Evolutionary conservation across 2,113 vertebrate species (phyloP).

Genomic region (Bolborhynchus lineola): DNA sequence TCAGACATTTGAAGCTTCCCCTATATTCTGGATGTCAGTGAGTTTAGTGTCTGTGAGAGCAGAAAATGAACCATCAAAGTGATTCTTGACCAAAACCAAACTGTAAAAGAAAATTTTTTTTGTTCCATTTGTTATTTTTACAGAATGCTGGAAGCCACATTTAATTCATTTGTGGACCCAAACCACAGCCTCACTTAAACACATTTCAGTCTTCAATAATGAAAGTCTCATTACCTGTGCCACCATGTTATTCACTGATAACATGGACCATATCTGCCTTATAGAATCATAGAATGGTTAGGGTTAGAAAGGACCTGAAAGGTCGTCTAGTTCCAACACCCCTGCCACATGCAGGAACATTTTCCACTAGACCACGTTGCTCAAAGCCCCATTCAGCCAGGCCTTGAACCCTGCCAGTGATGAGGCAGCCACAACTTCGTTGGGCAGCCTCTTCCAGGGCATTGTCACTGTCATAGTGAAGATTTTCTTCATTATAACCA

Average conservation of each 20-base stretch:
- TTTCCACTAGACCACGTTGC: not conserved
- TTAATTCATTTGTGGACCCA: not conserved
- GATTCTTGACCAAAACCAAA: not conserved
- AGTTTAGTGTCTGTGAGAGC: not conserved
- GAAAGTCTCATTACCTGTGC: not conserved
- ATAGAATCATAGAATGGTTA: not conserved
- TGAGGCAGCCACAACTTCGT: not conserved
- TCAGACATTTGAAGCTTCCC: not conserved
- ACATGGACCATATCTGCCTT: accelerated
- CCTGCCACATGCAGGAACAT: not conserved
- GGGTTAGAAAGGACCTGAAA: not conserved
- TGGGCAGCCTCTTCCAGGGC: not conserved
- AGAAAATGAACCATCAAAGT: not conserved
- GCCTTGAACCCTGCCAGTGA: not conserved
- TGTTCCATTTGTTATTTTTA: not conserved
- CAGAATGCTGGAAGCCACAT: not conserved
- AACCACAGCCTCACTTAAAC: not conserved
- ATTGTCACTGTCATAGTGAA: not conserved
- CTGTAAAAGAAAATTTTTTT: not conserved
- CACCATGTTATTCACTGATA: not conserved
- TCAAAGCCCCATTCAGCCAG: not conserved
- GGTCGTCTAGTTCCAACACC: not conserved
- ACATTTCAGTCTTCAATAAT: not conserved
- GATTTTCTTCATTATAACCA: not conserved
- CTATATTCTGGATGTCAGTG: not conserved